Evolutionary conservation across 53 echinoderm and acorn worm species (phyloP), one percentile per base, ranked within the genome.

Genomic region (Pentamera pediparva): DNA sequence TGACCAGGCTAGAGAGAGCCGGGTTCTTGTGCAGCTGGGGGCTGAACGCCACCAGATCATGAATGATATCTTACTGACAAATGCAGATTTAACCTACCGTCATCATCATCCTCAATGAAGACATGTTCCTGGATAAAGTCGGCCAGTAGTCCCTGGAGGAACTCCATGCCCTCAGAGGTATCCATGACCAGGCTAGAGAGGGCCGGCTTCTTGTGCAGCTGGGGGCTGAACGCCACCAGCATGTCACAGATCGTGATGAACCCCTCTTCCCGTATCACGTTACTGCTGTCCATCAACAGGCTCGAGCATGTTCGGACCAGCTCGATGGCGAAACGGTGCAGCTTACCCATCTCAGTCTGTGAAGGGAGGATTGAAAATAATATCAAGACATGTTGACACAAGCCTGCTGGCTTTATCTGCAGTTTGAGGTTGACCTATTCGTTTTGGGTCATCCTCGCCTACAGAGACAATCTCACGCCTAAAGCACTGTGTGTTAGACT

Each of bases 241-340:
- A 96, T 88, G 69, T 96, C 98, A 50, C 98, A 91, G 62, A 96
- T 87, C 24, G 98, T 96, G 75, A 79, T 96, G 83, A 96, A 96
- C 17, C 88, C 85, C 19, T 96, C 98, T 59, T 96, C 91, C 48
- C 77, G 65, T 75, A 96, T 80, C 56, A 61, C 60, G 32, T 90
- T 85, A 52, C 91, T 96, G 65, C 87, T 82, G 75, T 96, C 90
- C 43, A 96, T 69, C 38, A 96, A 80, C 9, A 96, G 80, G 37
- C 75, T 80, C 45, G 90, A 81, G 64, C 98, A 96, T 45, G 88
- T 85, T 41, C 88, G 85, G 78, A 96, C 86, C 41, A 87, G 75
- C 56, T 96, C 98, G 38, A 61, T 82, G 69, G 76, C 76, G 22
- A 62, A 85, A 25, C 83, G 88, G 9, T 83, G 79, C 2, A 96